phyloP scores from a whole-genome alignment of 2,113 vertebrate genomes.

The Aspidoscelis tigris region DNA sequence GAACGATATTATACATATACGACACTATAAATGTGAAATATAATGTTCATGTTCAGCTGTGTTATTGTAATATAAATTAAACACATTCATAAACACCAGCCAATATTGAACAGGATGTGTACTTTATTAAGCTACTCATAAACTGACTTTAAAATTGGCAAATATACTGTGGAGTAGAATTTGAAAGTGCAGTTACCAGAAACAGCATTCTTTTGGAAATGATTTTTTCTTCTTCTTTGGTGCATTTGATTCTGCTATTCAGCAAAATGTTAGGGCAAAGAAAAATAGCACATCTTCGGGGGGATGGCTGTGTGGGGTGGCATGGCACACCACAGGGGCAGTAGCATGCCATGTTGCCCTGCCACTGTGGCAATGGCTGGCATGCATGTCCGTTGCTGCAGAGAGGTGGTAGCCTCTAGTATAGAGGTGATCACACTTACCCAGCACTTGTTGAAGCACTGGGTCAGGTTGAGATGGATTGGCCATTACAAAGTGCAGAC shows the following conservation, averaged over 20 bases:
- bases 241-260: neutral
- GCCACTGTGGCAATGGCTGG: too few species aligned
- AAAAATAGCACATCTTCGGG: neutral
- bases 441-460: too few species aligned
- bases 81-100: neutral
- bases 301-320: too few species aligned
- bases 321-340: too few species aligned
- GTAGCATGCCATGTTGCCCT: too few species aligned
- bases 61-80: neutral
- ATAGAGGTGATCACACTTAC: too few species aligned
- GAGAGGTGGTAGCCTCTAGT: too few species aligned
- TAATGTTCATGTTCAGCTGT: slow-evolving; percentile 4
- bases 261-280: neutral
- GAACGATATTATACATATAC: neutral
- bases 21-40: neutral
- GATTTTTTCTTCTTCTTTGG: neutral
- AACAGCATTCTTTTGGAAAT: neutral
- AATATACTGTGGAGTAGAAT: neutral
- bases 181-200: neutral
- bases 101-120: neutral
- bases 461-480: too few species aligned
- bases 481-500: too few species aligned
- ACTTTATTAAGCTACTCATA: neutral
- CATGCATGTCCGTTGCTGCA: too few species aligned
- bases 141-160: neutral